A percentile compares a stretch with the other conserved stretches of the same genome.
Conservation (phyloP, 2,888 invertebrate species). For the Chrysomela aeneicollis region DNA sequence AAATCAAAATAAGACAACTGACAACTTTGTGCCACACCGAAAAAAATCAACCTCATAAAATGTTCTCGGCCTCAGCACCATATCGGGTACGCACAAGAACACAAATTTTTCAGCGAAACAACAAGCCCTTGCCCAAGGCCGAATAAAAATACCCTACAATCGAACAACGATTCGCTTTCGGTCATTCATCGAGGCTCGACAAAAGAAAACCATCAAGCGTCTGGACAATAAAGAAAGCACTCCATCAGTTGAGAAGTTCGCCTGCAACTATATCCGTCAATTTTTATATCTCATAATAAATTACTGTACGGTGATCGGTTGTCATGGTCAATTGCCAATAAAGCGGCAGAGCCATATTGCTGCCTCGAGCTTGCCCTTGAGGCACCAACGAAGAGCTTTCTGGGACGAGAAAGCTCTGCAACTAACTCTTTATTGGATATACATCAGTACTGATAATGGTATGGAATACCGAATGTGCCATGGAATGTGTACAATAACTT, state of each 20-base stretch:
- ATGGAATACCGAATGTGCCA: no score
- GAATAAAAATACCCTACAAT: constrained; percentile 9
- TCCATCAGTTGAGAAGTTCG: constrained; percentile 33
- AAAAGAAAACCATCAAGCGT: constrained; percentile 35
- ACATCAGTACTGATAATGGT: not conserved
- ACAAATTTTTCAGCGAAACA: not conserved
- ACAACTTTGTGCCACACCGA: no score
- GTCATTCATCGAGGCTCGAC: constrained; percentile 11
- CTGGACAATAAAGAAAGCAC: constrained; percentile 39
- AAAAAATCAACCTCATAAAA: no score
- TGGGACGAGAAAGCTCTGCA: constrained; percentile 11
- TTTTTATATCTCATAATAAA: constrained; percentile 41
- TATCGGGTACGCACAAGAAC: no score
- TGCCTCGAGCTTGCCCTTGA: constrained; percentile 27
- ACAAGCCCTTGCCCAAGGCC: not conserved
- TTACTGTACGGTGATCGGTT: constrained; percentile 34
- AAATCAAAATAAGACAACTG: no score
- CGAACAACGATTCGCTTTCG: constrained; percentile 10
- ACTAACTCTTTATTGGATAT: no score
- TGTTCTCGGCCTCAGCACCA: no score
- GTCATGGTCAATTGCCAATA: constrained; percentile 42
- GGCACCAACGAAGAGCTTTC: constrained; percentile 35
- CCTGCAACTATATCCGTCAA: constrained; percentile 34
- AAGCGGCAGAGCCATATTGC: constrained; percentile 34
- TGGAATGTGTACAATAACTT: no score